Base-by-base conservation (phyloP, 2,888 invertebrate genomes). In the Neocrepidodera transversa region DNA sequence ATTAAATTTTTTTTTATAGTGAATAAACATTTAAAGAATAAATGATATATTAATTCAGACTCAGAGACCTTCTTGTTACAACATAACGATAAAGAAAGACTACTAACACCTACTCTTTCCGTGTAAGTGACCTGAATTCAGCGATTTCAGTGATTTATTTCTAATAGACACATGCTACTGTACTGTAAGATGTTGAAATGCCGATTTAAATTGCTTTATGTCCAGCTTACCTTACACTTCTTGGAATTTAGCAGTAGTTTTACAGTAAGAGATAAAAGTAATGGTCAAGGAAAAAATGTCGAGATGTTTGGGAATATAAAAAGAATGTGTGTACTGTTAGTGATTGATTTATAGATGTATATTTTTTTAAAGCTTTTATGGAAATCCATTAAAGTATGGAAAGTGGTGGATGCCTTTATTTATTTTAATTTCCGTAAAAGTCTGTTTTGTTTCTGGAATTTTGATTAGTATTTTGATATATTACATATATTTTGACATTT, bases 181-280 rank as follows among this genome's bases (percentile, higher is more conserved):
- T 42, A 42, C 26, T 26, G 45, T 45, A 26, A 45, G 45, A 45
- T 45, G 45, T 45, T 45, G 45, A 26, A 45, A 45, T 28, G 45
- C 45, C 28, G 45, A 45, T 56, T 56, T 23, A 13, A 17, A 56
- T 26, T 49, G 38, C 23, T 50, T 56, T 43, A 56, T 40, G 49
- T 45, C 13, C 45, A 23, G n/a, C 18, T 42, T n/a, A 43, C 40
- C 50, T 54, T 6, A 43, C 18, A 42, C 20, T 56, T 50, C 50
- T 23, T 11, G 43, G 49, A 50, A 56, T 50, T 23, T 38, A 50
- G 50, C 49, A 42, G 56, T 50, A 50, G 42, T 50, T 56, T 49
- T 50, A 56, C 43, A 50, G 38, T 50, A 50, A 56, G 45, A 35
- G n/a, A 20, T 32, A 32, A 32, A 32, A 30, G 20, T 45, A 26